Evolutionary conservation across 37 sponge, comb jelly and placozoan genomes (phyloP).

Genomic region (Eunapius fragilis): DNA sequence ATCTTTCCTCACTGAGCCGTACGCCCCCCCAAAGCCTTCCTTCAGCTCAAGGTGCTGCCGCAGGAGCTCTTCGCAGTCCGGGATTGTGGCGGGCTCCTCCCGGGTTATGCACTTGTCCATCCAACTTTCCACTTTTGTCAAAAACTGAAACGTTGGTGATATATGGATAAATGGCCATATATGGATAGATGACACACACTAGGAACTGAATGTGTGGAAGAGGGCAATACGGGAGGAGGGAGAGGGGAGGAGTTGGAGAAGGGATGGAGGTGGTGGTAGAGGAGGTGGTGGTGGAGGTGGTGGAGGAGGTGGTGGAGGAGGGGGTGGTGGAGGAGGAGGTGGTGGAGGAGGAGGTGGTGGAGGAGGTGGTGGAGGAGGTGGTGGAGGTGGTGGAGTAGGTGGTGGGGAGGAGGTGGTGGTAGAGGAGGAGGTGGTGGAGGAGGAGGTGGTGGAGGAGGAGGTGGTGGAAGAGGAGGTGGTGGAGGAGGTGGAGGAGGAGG

Average conservation of each 20-base stretch:
- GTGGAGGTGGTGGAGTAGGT: too few species aligned
- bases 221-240: too few species aligned
- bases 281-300: not conserved
- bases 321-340: not conserved
- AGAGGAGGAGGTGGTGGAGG: not conserved
- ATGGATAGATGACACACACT: not conserved
- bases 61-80: conserved; percentile 1
- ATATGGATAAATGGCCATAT: not conserved
- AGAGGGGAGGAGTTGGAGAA: too few species aligned
- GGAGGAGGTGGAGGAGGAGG: not conserved
- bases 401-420: not conserved
- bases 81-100: conserved; percentile 7
- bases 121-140: conserved; percentile 44
- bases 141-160: conserved; percentile 62
- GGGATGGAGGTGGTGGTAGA: not conserved
- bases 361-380: not conserved
- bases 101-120: conserved; percentile 26
- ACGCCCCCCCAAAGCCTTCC: conserved; percentile 13
- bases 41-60: conserved; percentile 25
- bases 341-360: too few species aligned
- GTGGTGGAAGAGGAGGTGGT: too few species aligned
- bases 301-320: not conserved
- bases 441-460: not conserved
- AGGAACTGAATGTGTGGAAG: not conserved
- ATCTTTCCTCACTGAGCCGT: conserved; percentile 3